Base-by-base conservation (phyloP, 1,140 invertebrate species). In the Ganaspis sp. region DNA sequence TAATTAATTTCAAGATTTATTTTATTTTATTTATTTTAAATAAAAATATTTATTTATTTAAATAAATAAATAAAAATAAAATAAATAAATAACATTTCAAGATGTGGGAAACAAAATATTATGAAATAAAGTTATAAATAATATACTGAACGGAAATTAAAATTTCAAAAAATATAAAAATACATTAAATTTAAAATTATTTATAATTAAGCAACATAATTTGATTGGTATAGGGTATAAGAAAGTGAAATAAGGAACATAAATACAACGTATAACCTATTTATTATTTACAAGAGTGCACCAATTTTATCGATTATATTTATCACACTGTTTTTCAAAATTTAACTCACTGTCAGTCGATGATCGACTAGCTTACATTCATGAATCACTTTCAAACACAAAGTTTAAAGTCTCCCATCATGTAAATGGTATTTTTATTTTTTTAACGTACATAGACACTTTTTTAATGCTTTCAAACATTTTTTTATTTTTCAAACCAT, bases 271-370 rank as follows among this genome's bases (percentile, higher is more conserved):
- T 64, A 64, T 15, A 64, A 64, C 54, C 58, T 64, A 64, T 64
- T 64, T 64, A 64, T 64, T 64, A 64, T 64, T 64, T 64, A 64
- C 58, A 64, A 64, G 23, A 64, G 29, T 26, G 58, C 58, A 64
- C 58, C 15, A 29, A n/a, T 29, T 29, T 64, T 29, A 29, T 64
- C 58, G 58, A 64, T 34, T n/a, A n/a, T 29, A 26, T 64, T 64
- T 64, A 64, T 64, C 58, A 64, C 58, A 64, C 58, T 64, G 58
- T 64, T 64, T 58, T 64, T 64, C 26, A 64, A 64, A 64, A 64
- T 54, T 8, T 64, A 64, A 29, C 23, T n/a, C n/a, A n/a, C n/a
- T n/a, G n/a, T 26, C 23, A 64, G 15, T 64, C 26, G 12, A 64
- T 29, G 26, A 64, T 26, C 29, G 23, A 21, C 26, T 29, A 29